Evolutionary conservation across 2,888 invertebrate genomes (phyloP).

Genomic region (Megalurothrips usitatus): DNA sequence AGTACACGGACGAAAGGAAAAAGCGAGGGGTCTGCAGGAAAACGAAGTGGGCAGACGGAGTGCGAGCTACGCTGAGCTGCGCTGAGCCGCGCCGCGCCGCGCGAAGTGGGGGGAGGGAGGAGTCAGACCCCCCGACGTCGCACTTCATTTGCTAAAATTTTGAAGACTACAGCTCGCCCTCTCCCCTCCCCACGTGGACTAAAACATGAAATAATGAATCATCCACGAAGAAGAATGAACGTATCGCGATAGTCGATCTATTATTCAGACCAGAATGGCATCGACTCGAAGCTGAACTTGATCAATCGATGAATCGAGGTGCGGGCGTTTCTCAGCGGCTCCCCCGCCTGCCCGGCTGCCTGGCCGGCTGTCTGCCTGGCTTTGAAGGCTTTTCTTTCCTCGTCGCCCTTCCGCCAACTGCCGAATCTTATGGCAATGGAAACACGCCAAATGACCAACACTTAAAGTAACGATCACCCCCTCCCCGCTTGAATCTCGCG

Average conservation of each 20-base stretch:
- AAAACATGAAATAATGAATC: too few species aligned
- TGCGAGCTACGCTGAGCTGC: too few species aligned
- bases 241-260: too few species aligned
- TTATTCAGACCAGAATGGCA: too few species aligned
- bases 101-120: background rate
- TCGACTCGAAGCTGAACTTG: too few species aligned
- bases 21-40: background rate
- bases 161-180: too few species aligned
- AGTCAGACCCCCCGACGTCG: background rate
- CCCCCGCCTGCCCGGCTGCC: background rate
- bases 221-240: too few species aligned
- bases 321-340: background rate
- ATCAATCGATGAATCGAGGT: too few species aligned
- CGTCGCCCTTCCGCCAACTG: background rate
- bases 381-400: background rate
- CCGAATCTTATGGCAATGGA: slow-evolving; percentile 19
- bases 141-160: too few species aligned
- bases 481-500: background rate
- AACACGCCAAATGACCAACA: slow-evolving; percentile 22
- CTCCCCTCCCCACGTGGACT: too few species aligned
- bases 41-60: background rate
- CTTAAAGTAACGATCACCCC: slow-evolving; percentile 16
- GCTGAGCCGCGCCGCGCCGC: too few species aligned
- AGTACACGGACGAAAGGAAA: background rate
- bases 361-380: background rate